Evolutionary conservation across 2,888 invertebrate species (phyloP).

Genomic region (Masnerella sp.): DNA sequence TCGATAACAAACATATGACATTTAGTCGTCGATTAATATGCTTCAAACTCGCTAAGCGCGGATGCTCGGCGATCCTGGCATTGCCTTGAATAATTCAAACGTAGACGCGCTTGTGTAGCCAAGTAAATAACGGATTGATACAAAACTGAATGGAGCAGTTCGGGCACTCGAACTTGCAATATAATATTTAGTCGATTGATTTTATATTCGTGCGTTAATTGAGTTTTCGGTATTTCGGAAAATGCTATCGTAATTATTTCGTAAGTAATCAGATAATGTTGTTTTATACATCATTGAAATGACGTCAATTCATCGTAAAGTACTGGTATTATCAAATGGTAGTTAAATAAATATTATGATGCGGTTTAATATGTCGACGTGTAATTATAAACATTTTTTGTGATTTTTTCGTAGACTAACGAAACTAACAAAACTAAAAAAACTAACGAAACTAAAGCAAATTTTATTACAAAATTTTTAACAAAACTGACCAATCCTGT

Average conservation of each 20-base stretch:
- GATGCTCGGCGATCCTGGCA: not conserved
- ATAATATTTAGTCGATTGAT: constrained; percentile 12
- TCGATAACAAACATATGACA: constrained; percentile 18
- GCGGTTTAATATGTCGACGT: no score
- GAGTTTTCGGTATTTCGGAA: not conserved
- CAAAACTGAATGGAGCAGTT: constrained; percentile 16
- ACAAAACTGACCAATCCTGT: no score
- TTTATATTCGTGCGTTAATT: constrained; percentile 18
- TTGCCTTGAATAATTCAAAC: constrained; percentile 33
- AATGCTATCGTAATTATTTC: not conserved
- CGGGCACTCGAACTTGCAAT: constrained; percentile 9
- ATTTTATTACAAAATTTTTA: no score
- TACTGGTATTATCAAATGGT: no score
- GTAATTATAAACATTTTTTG: no score
- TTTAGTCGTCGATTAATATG: constrained; percentile 35
- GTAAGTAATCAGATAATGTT: not conserved
- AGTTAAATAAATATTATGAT: no score
- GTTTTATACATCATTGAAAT: not conserved
- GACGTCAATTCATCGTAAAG: not conserved
- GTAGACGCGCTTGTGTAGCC: not conserved
- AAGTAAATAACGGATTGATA: constrained; percentile 36
- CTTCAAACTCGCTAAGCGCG: constrained; percentile 38
- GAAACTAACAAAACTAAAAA: no score
- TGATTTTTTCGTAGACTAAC: no score
- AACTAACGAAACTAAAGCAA: no score